Conservation (phyloP, 2,797 vertebrate species). For the Sebastes steindachneri region DNA sequence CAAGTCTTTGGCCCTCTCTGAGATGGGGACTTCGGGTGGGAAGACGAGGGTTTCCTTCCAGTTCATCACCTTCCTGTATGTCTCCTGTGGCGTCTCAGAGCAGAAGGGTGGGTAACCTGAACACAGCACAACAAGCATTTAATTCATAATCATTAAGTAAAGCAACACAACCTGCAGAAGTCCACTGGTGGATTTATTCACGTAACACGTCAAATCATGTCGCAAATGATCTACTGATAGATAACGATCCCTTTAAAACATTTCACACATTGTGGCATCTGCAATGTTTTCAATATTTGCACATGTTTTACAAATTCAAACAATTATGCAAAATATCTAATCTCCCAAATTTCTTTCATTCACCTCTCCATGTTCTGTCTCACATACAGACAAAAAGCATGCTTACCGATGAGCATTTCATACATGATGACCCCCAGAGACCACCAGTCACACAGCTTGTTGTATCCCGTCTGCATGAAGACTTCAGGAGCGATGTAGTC, state of each 20-base stretch:
- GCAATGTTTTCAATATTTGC: too few species aligned
- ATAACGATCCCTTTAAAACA: too few species aligned
- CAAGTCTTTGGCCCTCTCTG: constrained; percentile 95
- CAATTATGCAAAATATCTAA: neutral
- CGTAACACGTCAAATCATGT: neutral
- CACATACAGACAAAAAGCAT: too few species aligned
- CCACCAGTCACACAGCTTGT: constrained; percentile 99
- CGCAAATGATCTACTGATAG: neutral
- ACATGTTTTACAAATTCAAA: too few species aligned
- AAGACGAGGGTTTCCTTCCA: constrained; percentile 98
- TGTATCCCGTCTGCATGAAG: constrained; percentile 98
- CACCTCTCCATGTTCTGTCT: neutral
- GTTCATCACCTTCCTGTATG: constrained; percentile 99
- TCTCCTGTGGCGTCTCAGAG: constrained; percentile 98
- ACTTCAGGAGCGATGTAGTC: constrained; percentile 98
- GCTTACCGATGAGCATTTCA: constrained; percentile 96
- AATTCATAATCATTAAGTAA: too few species aligned
- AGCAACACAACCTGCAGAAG: neutral
- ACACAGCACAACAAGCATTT: neutral
- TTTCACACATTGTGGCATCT: too few species aligned
- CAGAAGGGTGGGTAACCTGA: constrained; percentile 98
- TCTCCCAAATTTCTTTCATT: neutral
- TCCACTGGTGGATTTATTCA: neutral
- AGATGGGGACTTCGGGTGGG: constrained; percentile 98
- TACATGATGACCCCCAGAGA: constrained; percentile 98